These are phyloP conservation scores for Hydrotaea diabolus DNA, from an alignment of 2,888 invertebrate species.

Conservation along the genomic window DNA sequence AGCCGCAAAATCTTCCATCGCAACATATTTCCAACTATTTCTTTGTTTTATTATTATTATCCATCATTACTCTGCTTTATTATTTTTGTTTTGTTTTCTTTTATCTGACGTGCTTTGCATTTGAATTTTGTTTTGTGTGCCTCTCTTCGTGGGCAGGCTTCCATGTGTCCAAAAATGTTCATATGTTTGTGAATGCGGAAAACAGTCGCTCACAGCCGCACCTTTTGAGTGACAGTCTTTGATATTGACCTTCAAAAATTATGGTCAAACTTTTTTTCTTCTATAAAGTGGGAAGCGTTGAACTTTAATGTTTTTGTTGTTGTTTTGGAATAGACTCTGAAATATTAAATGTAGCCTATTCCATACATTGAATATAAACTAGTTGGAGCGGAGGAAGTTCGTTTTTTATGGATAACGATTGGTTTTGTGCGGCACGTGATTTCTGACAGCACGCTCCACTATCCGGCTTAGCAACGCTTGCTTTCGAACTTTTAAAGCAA, in stretches of 20 bases:
- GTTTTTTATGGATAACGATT: too few species aligned
- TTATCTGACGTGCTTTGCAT: slow-evolving; percentile 23
- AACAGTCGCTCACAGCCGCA: not conserved
- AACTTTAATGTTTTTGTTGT: not conserved
- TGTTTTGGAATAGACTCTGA: too few species aligned
- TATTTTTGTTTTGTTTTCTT: slow-evolving; percentile 23
- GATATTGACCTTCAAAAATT: slow-evolving; percentile 16
- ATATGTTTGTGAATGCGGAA: not conserved
- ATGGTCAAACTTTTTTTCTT: not conserved
- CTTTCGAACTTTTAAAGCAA: too few species aligned
- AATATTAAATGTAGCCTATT: too few species aligned
- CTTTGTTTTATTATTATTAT: not conserved
- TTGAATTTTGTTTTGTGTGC: not conserved
- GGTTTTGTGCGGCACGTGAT: too few species aligned
- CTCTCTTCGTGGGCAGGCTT: not conserved
- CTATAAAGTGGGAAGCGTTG: not conserved
- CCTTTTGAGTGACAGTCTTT: not conserved
- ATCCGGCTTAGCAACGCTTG: too few species aligned
- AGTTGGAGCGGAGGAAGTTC: too few species aligned
- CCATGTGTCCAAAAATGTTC: not conserved
- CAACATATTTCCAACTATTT: too few species aligned
- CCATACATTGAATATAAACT: too few species aligned
- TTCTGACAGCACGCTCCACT: too few species aligned
- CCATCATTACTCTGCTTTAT: too few species aligned
- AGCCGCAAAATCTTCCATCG: not conserved